Conservation (phyloP, 2,797 vertebrate genomes). For the Smutsia temminckii region DNA sequence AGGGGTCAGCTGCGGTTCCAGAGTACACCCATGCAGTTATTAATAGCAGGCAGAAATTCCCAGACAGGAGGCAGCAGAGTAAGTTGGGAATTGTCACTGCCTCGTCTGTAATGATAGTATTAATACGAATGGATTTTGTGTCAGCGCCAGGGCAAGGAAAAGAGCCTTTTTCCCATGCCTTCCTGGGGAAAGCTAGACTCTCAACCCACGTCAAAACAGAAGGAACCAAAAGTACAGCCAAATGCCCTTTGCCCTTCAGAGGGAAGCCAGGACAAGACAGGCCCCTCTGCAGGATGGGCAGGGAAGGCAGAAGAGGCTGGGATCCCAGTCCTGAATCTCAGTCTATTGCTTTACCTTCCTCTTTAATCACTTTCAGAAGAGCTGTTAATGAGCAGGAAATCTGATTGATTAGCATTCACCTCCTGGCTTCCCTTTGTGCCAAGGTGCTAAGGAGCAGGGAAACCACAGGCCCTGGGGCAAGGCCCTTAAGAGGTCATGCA, state of each 20-base stretch:
- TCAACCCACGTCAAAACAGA: constrained; percentile 27
- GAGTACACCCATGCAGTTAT: background rate
- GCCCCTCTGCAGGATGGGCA: background rate
- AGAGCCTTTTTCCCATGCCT: constrained; percentile 28
- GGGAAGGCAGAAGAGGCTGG: background rate
- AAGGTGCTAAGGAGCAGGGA: background rate
- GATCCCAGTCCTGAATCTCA: background rate
- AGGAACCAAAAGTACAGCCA: constrained; percentile 1
- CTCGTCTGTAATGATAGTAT: background rate
- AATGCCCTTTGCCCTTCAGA: constrained; percentile 1
- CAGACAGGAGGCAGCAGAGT: constrained; percentile 27
- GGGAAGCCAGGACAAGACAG: background rate
- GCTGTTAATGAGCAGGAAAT: background rate
- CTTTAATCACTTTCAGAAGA: background rate
- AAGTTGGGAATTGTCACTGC: background rate
- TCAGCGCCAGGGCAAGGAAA: background rate
- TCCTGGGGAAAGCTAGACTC: background rate
- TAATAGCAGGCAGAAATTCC: constrained; percentile 21
- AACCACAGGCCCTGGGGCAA: background rate
- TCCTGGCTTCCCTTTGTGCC: background rate
- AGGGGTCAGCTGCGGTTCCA: background rate
- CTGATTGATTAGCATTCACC: background rate
- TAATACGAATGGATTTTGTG: constrained; percentile 17
- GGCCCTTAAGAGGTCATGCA: background rate
- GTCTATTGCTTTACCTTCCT: background rate